These are phyloP conservation scores for Tachina fera DNA, from an alignment of 2,888 invertebrate species.

Conservation along the genomic window DNA sequence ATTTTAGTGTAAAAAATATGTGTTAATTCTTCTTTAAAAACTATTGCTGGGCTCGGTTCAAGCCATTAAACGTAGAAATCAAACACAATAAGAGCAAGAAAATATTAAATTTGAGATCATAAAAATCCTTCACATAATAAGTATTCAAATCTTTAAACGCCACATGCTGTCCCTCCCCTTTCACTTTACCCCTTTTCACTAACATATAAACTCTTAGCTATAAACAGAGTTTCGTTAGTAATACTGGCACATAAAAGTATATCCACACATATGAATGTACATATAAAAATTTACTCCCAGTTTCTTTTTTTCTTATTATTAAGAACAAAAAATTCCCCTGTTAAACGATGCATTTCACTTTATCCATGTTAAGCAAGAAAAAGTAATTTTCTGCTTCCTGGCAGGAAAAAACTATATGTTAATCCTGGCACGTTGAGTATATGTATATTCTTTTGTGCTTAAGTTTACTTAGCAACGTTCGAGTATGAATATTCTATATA, in stretches of 20 bases:
- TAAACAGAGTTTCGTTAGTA: not conserved
- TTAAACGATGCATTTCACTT: conserved; percentile 19
- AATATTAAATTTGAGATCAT: not conserved
- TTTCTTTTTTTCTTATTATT: not conserved
- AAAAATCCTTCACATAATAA: not conserved
- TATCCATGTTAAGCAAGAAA: conserved; percentile 4
- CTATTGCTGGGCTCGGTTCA: not conserved
- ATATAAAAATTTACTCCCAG: conserved; percentile 19
- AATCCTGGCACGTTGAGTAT: conserved; percentile 52
- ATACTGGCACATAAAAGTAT: conserved; percentile 5
- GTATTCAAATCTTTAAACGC: not conserved
- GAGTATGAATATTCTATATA: conserved; percentile 39
- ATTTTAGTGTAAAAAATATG: too few species aligned
- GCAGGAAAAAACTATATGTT: conserved; percentile 21
- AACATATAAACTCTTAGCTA: not conserved
- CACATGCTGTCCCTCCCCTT: not conserved
- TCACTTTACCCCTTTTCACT: too few species aligned
- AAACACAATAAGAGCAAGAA: conserved; percentile 24
- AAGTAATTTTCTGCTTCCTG: conserved; percentile 16
- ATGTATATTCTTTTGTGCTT: conserved; percentile 12
- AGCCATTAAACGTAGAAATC: not conserved
- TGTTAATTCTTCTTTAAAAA: not conserved
- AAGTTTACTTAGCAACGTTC: conserved; percentile 59
- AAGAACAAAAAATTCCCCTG: too few species aligned
- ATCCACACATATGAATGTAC: conserved; percentile 23